Evolutionary conservation across 2,113 vertebrate species (phyloP).

Genomic region (Beaufortia kweichowensis): DNA sequence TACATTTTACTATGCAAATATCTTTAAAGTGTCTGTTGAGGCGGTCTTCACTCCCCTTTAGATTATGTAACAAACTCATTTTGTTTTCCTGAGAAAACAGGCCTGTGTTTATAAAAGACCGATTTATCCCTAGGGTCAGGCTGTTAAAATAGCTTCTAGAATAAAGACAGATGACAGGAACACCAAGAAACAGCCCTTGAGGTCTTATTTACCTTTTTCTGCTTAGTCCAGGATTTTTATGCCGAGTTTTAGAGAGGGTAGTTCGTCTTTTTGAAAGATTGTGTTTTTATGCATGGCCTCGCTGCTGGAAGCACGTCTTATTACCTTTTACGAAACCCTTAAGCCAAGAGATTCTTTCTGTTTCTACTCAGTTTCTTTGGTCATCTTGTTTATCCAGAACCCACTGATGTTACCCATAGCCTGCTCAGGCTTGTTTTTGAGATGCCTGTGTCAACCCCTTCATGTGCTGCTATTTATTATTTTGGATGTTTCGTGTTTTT

Average conservation of each 20-base stretch:
- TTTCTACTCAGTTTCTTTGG: not conserved
- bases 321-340: not conserved
- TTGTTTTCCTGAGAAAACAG: not conserved
- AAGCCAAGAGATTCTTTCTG: not conserved
- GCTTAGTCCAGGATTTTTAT: not conserved
- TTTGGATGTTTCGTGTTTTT: constrained; percentile 9
- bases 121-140: not conserved
- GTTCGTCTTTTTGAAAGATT: not conserved
- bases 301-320: not conserved
- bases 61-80: not conserved
- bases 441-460: not conserved
- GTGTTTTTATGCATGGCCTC: constrained; percentile 9
- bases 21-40: not conserved
- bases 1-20: constrained; percentile 23
- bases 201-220: not conserved
- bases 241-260: not conserved
- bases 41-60: not conserved
- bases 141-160: constrained; percentile 1
- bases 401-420: not conserved
- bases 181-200: not conserved
- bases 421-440: not conserved
- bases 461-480: not conserved
- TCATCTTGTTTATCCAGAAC: constrained; percentile 3
- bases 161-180: not conserved
- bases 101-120: not conserved